phyloP scores from a whole-genome alignment of 2,888 invertebrate species.

The Neocrepidodera transversa region DNA sequence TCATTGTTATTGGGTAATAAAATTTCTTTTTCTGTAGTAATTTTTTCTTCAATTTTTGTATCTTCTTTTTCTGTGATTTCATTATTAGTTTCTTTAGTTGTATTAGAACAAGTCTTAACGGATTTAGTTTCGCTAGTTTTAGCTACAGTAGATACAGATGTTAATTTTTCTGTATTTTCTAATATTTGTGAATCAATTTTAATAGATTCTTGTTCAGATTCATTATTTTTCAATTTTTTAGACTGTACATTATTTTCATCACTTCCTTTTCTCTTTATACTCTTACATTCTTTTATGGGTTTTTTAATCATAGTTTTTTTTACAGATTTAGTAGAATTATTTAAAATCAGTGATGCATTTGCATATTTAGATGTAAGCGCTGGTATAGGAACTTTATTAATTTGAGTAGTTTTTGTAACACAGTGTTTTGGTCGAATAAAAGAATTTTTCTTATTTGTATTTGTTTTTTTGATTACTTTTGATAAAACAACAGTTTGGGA shows the following conservation, averaged over 20 bases:
- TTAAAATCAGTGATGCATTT: conserved; percentile 21
- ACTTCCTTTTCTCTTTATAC: conserved; percentile 15
- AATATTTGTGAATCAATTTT: background rate
- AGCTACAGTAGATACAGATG: background rate
- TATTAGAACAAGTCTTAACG: background rate
- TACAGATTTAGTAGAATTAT: conserved; percentile 15
- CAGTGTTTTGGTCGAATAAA: conserved; percentile 45
- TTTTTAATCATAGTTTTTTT: conserved; percentile 25
- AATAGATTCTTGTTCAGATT: background rate
- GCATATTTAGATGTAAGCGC: conserved; percentile 54
- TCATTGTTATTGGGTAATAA: background rate
- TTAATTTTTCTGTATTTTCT: conserved; percentile 16
- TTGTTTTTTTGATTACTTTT: conserved; percentile 5
- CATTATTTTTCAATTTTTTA: background rate
- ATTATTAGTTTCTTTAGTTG: background rate
- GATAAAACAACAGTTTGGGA: conserved; percentile 14
- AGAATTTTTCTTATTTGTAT: conserved; percentile 10
- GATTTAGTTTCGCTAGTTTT: no score
- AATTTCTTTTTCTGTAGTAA: background rate
- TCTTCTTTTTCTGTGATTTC: background rate
- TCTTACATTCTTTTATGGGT: background rate
- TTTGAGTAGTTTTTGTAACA: conserved; percentile 56
- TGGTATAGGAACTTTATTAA: conserved; percentile 60
- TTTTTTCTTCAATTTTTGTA: background rate
- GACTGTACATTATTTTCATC: conserved; percentile 8